Percentiles rank a stretch among this genome's conserved stretches.
Conservation (phyloP, 2,113 vertebrate species). For the Otocyon megalotis region DNA sequence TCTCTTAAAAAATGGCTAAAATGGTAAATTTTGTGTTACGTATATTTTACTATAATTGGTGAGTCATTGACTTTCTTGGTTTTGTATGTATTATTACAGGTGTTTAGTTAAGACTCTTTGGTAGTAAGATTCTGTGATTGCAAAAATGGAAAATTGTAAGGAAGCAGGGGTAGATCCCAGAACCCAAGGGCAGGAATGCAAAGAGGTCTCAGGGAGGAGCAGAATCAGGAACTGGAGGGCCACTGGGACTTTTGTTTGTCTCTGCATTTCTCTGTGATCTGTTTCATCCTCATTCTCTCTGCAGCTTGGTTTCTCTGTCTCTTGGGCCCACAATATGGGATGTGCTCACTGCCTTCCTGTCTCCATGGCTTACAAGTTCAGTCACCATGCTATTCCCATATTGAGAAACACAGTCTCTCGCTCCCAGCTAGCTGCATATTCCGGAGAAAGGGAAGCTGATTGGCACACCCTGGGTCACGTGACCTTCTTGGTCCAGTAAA, state of each 20-base stretch:
- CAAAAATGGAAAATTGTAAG: neutral
- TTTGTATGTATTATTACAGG: neutral
- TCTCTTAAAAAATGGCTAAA: neutral
- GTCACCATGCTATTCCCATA: neutral
- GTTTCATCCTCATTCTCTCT: neutral
- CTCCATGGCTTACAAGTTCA: neutral
- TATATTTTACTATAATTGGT: neutral
- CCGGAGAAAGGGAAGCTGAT: neutral
- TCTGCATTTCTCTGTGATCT: neutral
- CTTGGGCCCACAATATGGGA: neutral
- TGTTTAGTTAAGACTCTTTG: neutral
- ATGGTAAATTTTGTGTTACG: neutral
- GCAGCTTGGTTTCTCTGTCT: neutral
- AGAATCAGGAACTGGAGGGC: neutral
- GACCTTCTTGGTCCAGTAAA: neutral
- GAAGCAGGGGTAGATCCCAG: neutral
- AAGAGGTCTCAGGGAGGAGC: neutral
- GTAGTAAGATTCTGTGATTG: neutral
- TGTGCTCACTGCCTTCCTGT: neutral
- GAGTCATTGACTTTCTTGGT: slow-evolving; percentile 14
- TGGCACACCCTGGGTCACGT: neutral
- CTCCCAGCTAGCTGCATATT: neutral
- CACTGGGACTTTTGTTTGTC: neutral
- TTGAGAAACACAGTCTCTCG: neutral
- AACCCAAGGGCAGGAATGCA: neutral